These are phyloP conservation scores for Apistogramma diplotaenia DNA, from an alignment of 2,113 vertebrate species.

Conservation along the genomic window DNA sequence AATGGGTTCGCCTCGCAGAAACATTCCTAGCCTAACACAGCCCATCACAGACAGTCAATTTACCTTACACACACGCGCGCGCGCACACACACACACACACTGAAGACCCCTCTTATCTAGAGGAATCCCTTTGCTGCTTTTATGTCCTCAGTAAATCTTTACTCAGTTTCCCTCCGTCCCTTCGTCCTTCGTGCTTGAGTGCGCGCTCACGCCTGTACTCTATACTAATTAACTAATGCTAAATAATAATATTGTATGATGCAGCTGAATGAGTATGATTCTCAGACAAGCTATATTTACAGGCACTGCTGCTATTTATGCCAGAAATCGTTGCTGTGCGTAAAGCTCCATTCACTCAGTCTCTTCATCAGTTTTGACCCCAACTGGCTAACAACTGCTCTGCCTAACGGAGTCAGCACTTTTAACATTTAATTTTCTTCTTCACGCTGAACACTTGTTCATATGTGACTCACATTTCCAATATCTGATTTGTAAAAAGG, in stretches of 20 bases:
- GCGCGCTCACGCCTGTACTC: background rate
- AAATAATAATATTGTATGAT: background rate
- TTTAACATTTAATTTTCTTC: background rate
- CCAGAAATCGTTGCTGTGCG: background rate
- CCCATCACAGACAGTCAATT: constrained; percentile 11
- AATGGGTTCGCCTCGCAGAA: background rate
- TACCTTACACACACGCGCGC: constrained; percentile 31
- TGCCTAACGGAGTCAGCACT: background rate
- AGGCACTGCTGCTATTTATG: background rate
- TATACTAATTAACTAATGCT: constrained; percentile 2
- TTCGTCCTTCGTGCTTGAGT: background rate
- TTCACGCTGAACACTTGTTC: background rate
- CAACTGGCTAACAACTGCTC: background rate
- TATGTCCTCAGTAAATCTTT: constrained; percentile 64
- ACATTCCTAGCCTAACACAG: background rate
- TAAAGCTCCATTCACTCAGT: background rate
- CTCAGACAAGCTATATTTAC: background rate
- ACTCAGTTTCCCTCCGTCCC: constrained; percentile 8
- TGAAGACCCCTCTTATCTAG: constrained; percentile 33
- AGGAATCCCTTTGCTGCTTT: constrained; percentile 64
- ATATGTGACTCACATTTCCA: background rate
- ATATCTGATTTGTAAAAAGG: background rate
- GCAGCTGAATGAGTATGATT: background rate
- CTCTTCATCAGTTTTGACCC: background rate
- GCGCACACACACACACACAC: constrained; percentile 11